Percentiles rank a stretch among this genome's conserved stretches.
phyloP scores from a whole-genome alignment of 92 coral and sea anemone species.

The Zoanthus solanderi region DNA sequence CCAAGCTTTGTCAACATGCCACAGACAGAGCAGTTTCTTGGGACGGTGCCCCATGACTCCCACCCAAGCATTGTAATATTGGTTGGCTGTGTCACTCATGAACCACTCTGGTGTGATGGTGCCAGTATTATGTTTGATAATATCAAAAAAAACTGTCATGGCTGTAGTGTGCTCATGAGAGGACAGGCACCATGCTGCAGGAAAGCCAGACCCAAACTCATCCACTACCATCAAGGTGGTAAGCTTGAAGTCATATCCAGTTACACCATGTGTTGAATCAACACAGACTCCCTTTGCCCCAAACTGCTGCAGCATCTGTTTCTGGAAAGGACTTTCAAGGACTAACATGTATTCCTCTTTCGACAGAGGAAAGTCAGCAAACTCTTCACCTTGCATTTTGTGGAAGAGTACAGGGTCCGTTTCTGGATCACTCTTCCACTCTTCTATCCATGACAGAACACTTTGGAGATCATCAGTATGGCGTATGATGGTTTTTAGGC shows the following conservation, averaged over 20 bases:
- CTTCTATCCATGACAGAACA: slow-evolving; percentile 62
- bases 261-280: slow-evolving; percentile 68
- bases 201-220: slow-evolving; percentile 69
- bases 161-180: slow-evolving; percentile 57
- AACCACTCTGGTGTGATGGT: not conserved
- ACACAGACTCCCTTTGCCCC: slow-evolving; percentile 58
- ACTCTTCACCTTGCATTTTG: slow-evolving; percentile 63
- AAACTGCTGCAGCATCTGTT: slow-evolving; percentile 50
- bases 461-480: slow-evolving; percentile 66
- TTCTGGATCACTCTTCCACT: slow-evolving; percentile 47
- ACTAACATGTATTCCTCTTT: slow-evolving; percentile 54
- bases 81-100: slow-evolving; percentile 53
- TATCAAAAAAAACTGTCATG: slow-evolving; percentile 47
- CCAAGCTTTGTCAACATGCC: slow-evolving; percentile 75
- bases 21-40: slow-evolving; percentile 46
- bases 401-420: slow-evolving; percentile 59
- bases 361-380: slow-evolving; percentile 38
- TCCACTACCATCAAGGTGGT: slow-evolving; percentile 62
- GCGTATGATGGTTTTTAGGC: slow-evolving; percentile 49
- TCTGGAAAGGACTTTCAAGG: slow-evolving; percentile 55
- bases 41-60: slow-evolving; percentile 54
- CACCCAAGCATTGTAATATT: slow-evolving; percentile 73
- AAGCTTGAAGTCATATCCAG: slow-evolving; percentile 63
- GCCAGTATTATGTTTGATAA: slow-evolving; percentile 58
- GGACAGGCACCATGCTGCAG: slow-evolving; percentile 70